phyloP scores from a whole-genome alignment of 2,888 invertebrate genomes.

The Ernsta delagoae region DNA sequence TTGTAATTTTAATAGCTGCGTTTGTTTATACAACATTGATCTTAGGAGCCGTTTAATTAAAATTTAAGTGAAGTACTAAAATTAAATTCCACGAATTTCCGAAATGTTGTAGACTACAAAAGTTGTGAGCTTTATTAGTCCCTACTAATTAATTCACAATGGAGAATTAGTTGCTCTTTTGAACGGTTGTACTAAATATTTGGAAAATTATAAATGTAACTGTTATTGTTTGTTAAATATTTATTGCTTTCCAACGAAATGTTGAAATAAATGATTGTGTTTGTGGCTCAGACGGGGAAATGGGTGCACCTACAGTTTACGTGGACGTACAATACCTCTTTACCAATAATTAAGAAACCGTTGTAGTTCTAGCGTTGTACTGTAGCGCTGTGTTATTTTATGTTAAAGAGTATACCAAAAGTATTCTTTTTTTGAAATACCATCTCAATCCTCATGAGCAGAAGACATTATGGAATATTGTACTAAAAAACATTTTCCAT shows the following conservation, averaged over 20 bases:
- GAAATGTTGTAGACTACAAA: conserved; percentile 5
- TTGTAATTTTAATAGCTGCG: not conserved
- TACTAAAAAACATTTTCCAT: too few species aligned
- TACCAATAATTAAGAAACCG: too few species aligned
- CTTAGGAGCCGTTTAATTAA: conserved; percentile 3
- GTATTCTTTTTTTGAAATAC: too few species aligned
- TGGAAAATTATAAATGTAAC: not conserved
- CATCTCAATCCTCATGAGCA: too few species aligned
- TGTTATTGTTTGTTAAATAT: not conserved
- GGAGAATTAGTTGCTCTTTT: conserved; percentile 1
- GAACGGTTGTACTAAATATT: not conserved
- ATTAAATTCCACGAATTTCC: conserved; percentile 19
- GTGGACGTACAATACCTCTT: too few species aligned
- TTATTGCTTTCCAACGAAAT: not conserved
- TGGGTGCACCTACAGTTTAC: too few species aligned
- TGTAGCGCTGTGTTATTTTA: too few species aligned
- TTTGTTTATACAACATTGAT: not conserved
- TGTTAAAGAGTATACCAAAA: too few species aligned
- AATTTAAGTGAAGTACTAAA: not conserved
- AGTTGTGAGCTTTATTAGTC: conserved; percentile 11
- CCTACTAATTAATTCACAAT: conserved; percentile 14
- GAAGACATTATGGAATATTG: too few species aligned
- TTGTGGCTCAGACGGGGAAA: not conserved
- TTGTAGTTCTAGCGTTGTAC: too few species aligned
- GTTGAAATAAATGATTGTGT: not conserved